Evolutionary conservation across 2,797 vertebrate species (phyloP).

Genomic region (Catharus ustulatus): DNA sequence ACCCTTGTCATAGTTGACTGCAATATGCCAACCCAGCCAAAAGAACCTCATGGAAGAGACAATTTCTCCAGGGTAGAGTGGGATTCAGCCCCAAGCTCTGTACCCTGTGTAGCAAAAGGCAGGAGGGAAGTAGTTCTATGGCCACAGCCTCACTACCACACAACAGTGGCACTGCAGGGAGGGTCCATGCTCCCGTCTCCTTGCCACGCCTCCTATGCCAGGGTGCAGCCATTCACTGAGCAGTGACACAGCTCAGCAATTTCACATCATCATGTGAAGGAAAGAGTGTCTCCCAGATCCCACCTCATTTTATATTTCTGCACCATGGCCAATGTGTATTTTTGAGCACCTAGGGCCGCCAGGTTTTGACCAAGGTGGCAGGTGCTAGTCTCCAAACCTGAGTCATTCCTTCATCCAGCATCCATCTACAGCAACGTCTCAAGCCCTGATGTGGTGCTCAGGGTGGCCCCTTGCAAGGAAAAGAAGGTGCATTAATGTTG

Average conservation of each 20-base stretch:
- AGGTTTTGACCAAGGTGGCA: not conserved
- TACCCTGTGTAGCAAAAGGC: not conserved
- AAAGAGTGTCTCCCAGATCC: accelerated
- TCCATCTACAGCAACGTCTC: not conserved
- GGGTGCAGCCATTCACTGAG: not conserved
- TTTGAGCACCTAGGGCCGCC: not conserved
- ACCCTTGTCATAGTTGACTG: not conserved
- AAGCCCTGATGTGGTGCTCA: not conserved
- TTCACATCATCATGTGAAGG: not conserved
- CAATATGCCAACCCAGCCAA: not conserved
- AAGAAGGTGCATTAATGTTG: not conserved
- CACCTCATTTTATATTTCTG: not conserved
- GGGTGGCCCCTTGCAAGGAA: not conserved
- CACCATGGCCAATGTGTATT: not conserved
- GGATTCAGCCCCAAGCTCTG: not conserved
- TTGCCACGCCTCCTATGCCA: not conserved
- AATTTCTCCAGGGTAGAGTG: not conserved
- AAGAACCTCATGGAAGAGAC: not conserved
- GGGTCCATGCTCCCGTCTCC: not conserved
- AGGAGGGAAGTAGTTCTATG: too few relatives aligned
- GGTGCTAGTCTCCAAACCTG: not conserved
- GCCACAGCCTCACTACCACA: not conserved
- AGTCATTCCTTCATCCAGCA: not conserved
- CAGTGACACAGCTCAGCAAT: not conserved
- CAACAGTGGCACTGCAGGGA: not conserved